Conservation (phyloP, 2,113 vertebrate genomes). For the Gasterosteus aculeatus region DNA sequence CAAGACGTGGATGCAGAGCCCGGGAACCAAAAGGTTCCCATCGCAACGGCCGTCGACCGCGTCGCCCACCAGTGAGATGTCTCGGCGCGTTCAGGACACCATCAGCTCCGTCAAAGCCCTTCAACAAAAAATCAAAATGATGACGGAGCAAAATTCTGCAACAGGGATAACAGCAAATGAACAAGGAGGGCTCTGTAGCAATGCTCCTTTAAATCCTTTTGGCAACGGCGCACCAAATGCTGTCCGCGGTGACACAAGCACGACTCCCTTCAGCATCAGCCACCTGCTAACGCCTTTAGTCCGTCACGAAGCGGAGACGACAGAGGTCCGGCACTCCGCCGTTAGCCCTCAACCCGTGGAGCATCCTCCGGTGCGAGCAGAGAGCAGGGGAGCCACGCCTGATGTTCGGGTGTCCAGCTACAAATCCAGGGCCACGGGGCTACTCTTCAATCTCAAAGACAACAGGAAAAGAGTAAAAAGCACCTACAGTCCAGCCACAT, state of each 20-base stretch:
- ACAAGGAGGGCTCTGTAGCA: slow-evolving; percentile 32
- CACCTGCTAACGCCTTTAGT: slow-evolving; percentile 86
- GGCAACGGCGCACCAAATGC: slow-evolving; percentile 27
- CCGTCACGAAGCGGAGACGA: slow-evolving; percentile 72
- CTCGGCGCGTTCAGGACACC: slow-evolving; percentile 69
- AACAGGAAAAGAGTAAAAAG: slow-evolving; percentile 93
- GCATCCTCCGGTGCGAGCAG: slow-evolving; percentile 70
- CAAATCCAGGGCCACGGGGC: slow-evolving; percentile 87
- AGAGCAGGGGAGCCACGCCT: slow-evolving; percentile 71
- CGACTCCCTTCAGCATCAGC: slow-evolving; percentile 85
- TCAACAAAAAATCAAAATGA: slow-evolving; percentile 70
- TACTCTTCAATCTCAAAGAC: slow-evolving; percentile 96
- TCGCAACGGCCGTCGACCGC: slow-evolving; percentile 78
- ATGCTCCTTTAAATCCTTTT: slow-evolving; percentile 31
- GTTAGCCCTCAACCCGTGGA: slow-evolving; percentile 72
- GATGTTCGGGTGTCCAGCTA: slow-evolving; percentile 79
- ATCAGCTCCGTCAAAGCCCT: slow-evolving; percentile 73
- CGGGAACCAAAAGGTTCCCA: slow-evolving; percentile 70
- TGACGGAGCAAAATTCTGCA: slow-evolving; percentile 58
- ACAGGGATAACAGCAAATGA: slow-evolving; percentile 24
- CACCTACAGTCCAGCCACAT: slow-evolving; percentile 86
- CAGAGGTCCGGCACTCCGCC: slow-evolving; percentile 58
- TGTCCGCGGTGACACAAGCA: slow-evolving; percentile 39
- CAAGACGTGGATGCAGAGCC: slow-evolving; percentile 82
- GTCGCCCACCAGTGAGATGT: slow-evolving; percentile 77